Evolutionary conservation across 1,140 invertebrate genomes (phyloP), one percentile per base, ranked within the genome.

Genomic region (Ericerus pela): DNA sequence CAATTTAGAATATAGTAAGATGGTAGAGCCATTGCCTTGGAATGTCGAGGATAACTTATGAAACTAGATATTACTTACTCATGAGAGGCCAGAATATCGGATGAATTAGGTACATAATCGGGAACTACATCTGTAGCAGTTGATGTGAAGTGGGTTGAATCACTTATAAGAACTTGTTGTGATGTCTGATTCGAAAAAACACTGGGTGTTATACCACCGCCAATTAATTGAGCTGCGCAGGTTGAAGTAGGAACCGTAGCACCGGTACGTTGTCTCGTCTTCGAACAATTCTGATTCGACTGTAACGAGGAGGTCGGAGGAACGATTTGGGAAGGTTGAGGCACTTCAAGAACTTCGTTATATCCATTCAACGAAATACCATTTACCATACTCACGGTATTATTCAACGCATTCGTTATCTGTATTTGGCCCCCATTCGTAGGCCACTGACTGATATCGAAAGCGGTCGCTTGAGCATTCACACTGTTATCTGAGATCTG

Each of bases 281-380:
- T 47, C 77, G 76, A 53, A 77, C 79, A 64, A 76, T 79, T 26
- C 75, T 74, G 58, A 79, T 79, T 52, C 76, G 78, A 41, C 76
- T 76, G 5, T 77, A 76, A 65, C 72, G 69, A 55, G 72, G 72
- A 1, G 31, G 41, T 22, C 22, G 41, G 41, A 47, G 26, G 38
- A 43, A 51, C 52, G 33, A 62, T 62, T 55, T 59, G 60, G 47
- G 56, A 53, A 18, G 56, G 53, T 36, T 56, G 43, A 52, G 33
- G 54, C 16, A 84, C 81, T 72, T 84, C 78, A 14, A 81, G 76
- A 36, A 82, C 80, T 69, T 85, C 82, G 14, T 79, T 80, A 1
- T 85, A 70, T 26, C 82, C 83, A 65, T 85, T 85, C 1, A 86
- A 79, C 14, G 80, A 79, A 67, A 86, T 82, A 51, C 81, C 82